Percentiles rank a stretch among this genome's conserved stretches.
These are phyloP conservation scores for Synergus laeviventris DNA, from an alignment of 2,888 invertebrate species.

Conservation along the genomic window DNA sequence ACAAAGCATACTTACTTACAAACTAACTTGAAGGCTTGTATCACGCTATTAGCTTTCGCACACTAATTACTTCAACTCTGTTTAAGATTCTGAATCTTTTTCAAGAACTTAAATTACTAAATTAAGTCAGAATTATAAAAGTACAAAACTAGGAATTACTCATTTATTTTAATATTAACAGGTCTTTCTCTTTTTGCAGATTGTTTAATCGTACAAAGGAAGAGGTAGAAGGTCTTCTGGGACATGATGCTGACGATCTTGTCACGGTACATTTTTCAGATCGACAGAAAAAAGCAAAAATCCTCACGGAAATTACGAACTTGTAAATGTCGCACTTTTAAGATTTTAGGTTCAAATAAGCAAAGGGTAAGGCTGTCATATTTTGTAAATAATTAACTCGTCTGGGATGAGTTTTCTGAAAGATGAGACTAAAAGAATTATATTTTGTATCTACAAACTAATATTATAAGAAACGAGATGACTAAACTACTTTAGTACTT, in stretches of 20 bases:
- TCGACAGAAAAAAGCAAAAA: conserved; percentile 61
- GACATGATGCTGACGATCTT: conserved; percentile 73
- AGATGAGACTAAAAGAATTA: conserved; percentile 19
- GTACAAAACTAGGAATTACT: background rate
- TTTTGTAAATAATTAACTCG: conserved; percentile 31
- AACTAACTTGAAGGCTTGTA: background rate
- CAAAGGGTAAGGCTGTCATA: conserved; percentile 5
- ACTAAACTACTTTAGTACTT: conserved; percentile 17
- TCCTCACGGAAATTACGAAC: conserved; percentile 59
- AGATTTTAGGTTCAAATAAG: conserved; percentile 22
- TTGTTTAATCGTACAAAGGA: conserved; percentile 75
- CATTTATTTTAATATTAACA: background rate
- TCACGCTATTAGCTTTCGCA: background rate
- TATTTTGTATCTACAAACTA: conserved; percentile 2
- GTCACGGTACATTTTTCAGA: conserved; percentile 69
- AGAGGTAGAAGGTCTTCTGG: conserved; percentile 73
- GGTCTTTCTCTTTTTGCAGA: conserved; percentile 62
- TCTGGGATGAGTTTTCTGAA: conserved; percentile 16
- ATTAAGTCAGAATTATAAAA: background rate
- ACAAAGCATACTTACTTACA: background rate
- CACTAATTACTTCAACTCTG: background rate
- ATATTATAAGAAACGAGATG: background rate
- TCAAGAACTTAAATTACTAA: background rate
- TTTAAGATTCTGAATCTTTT: background rate
- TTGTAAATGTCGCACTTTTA: conserved; percentile 47